phyloP scores from a whole-genome alignment of 2,797 vertebrate genomes.

The Borostomias antarcticus region DNA sequence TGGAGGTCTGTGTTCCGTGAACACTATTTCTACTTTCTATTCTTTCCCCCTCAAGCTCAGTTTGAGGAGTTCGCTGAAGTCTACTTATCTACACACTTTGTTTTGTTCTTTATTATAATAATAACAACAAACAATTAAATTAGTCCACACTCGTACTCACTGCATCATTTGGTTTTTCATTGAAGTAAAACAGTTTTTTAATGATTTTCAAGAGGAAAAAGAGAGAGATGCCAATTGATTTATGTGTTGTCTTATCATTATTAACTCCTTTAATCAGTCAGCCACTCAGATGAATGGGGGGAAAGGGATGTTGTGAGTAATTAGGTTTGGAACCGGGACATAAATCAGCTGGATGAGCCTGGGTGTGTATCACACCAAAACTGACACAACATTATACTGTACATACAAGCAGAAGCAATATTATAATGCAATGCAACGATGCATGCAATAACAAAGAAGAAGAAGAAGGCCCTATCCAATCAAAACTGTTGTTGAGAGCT shows the following conservation, averaged over 20 bases:
- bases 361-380: neutral
- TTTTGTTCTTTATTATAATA: no score
- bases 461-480: neutral
- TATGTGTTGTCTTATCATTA: slow-evolving; percentile 4
- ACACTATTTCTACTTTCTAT: no score
- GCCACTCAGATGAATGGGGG: slow-evolving; percentile 19
- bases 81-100: no score
- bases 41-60: no score
- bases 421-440: slow-evolving; percentile 19
- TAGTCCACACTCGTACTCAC: no score
- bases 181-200: neutral
- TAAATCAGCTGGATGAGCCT: slow-evolving; percentile 23
- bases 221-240: neutral
- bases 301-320: slow-evolving; percentile 15
- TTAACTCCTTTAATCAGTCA: slow-evolving; percentile 16
- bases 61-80: no score
- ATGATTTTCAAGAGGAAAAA: no score
- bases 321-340: slow-evolving; percentile 16
- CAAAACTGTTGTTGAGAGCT: neutral
- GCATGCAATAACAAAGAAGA: neutral
- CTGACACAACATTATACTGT: slow-evolving; percentile 6
- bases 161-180: no score
- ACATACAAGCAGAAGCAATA: neutral
- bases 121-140: no score
- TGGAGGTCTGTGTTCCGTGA: no score